Percentiles rank a stretch among this genome's conserved stretches.
Evolutionary conservation across 2,888 invertebrate genomes (phyloP).

Genomic region (Allygus modestus): DNA sequence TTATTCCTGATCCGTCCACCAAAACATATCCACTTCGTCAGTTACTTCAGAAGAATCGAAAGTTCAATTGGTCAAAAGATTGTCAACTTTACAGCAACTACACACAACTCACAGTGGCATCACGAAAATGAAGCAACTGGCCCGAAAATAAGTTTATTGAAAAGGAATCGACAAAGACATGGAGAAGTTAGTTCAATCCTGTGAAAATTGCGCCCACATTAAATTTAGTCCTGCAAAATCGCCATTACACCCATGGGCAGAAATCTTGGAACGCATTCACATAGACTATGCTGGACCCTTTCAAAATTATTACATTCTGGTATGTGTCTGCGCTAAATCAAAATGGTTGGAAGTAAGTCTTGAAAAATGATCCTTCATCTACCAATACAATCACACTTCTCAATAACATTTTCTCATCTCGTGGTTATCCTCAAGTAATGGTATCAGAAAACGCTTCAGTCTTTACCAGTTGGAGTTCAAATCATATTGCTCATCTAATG

Average conservation of each 20-base stretch:
- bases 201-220: conserved; percentile 68
- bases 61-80: too few species aligned
- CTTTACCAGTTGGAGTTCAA: conserved; percentile 63
- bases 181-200: conserved; percentile 67
- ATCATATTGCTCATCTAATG: conserved; percentile 57
- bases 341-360: conserved; percentile 63
- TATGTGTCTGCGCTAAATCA: conserved; percentile 65
- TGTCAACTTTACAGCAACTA: conserved; percentile 68
- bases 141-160: conserved; percentile 70
- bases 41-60: too few species aligned
- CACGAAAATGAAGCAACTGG: conserved; percentile 70
- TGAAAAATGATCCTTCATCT: conserved; percentile 53
- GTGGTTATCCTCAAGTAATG: conserved; percentile 61
- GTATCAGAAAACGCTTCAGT: conserved; percentile 66
- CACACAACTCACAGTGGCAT: conserved; percentile 69
- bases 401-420: conserved; percentile 62
- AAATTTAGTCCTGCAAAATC: conserved; percentile 68
- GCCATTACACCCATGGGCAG: conserved; percentile 69
- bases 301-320: conserved; percentile 48
- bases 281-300: conserved; percentile 58
- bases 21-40: too few species aligned
- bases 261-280: conserved; percentile 68
- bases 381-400: conserved; percentile 62
- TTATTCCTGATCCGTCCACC: too few species aligned
- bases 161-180: conserved; percentile 68